Percentiles rank a stretch among this genome's conserved stretches.
These are phyloP conservation scores for Micrasema longulum DNA, from an alignment of 1,140 invertebrate genomes.

Conservation along the genomic window DNA sequence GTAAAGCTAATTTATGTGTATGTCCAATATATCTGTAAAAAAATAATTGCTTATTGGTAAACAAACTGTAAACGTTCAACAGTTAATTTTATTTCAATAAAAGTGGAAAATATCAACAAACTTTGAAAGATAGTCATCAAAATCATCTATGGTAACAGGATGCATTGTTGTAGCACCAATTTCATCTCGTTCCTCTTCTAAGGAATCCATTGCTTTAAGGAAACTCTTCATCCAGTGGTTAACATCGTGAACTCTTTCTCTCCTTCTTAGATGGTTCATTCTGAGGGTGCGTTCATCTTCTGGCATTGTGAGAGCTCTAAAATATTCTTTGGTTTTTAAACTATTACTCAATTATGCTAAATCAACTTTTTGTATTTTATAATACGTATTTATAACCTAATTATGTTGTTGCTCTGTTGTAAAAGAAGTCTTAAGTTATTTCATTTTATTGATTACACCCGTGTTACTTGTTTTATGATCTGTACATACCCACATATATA, in stretches of 20 bases:
- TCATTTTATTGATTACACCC: too few species aligned
- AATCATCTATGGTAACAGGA: constrained; percentile 87
- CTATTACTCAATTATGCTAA: too few species aligned
- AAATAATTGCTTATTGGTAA: too few species aligned
- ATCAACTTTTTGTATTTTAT: too few species aligned
- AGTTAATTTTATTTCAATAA: too few species aligned
- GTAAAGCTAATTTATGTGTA: constrained; percentile 84
- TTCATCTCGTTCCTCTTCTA: constrained; percentile 82
- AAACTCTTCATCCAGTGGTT: constrained; percentile 92
- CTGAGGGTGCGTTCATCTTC: constrained; percentile 87
- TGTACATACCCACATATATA: neutral
- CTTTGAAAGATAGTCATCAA: constrained; percentile 87
- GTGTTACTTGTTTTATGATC: too few species aligned
- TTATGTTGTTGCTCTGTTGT: too few species aligned
- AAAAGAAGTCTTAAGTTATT: too few species aligned
- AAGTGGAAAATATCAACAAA: constrained; percentile 65
- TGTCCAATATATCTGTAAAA: constrained; percentile 84
- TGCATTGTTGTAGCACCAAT: constrained; percentile 85
- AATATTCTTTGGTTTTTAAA: neutral
- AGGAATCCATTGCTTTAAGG: constrained; percentile 85
- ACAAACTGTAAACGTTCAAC: too few species aligned
- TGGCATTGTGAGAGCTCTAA: constrained; percentile 88
- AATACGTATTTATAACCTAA: too few species aligned
- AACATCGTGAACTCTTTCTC: constrained; percentile 87
- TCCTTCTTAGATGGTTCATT: constrained; percentile 85